A percentile compares a stretch with the other conserved stretches of the same genome.
These are phyloP conservation scores for Pogoniulus pusillus DNA, from an alignment of 2,797 vertebrate genomes.

Conservation along the genomic window DNA sequence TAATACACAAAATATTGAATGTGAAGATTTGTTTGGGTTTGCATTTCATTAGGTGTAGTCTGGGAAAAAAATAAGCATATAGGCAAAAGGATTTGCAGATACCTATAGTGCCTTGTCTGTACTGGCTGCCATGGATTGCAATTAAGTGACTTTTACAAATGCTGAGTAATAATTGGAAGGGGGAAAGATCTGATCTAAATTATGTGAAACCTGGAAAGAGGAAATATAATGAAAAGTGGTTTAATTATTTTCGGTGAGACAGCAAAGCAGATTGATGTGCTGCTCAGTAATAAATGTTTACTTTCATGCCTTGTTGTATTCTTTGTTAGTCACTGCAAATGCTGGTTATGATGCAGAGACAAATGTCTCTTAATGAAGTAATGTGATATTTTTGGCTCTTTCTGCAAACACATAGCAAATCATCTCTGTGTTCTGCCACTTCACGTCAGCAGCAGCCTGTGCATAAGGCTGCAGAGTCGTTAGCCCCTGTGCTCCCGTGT, in stretches of 20 bases:
- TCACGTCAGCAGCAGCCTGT: not conserved
- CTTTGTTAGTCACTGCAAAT: slow-evolving; percentile 3
- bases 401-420: not conserved
- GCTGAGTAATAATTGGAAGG: slow-evolving; percentile 22
- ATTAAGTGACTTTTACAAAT: slow-evolving; percentile 2
- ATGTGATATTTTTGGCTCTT: not conserved
- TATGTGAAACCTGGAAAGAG: not conserved
- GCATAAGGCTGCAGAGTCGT: not conserved
- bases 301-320: slow-evolving; percentile 6
- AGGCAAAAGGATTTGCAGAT: not conserved
- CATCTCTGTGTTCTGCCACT: not conserved
- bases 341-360: not conserved
- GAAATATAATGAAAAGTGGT: slow-evolving; percentile 1
- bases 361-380: not conserved
- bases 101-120: not conserved
- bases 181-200: not conserved
- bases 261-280: slow-evolving; percentile 32
- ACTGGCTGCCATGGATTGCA: not conserved
- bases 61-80: not conserved
- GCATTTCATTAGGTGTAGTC: not conserved
- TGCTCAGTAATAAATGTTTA: not conserved
- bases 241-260: slow-evolving; percentile 38
- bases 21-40: not conserved
- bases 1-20: not conserved
- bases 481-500: not conserved